These are phyloP conservation scores for Myotis davidii DNA, from an alignment of 2,113 vertebrate species.

Conservation along the genomic window DNA sequence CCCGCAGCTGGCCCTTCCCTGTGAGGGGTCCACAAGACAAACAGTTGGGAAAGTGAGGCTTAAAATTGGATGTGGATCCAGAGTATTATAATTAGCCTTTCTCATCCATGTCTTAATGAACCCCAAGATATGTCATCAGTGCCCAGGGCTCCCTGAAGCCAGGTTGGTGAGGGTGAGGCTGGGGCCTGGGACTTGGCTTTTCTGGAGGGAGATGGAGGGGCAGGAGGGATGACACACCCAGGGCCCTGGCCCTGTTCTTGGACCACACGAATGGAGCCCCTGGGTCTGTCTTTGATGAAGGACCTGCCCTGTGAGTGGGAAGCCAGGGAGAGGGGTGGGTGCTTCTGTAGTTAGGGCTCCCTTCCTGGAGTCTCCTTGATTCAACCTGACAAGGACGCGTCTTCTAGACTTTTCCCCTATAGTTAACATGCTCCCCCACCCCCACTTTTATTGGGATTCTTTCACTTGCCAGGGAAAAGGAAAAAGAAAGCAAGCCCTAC, in stretches of 20 bases:
- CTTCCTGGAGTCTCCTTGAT: background rate
- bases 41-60: background rate
- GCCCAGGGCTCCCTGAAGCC: background rate
- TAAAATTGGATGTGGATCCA: background rate
- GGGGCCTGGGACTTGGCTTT: background rate
- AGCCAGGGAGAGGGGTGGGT: background rate
- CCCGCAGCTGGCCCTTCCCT: rapidly evolving
- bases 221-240: no score
- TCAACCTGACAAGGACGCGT: background rate
- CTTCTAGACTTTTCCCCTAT: background rate
- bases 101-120: background rate
- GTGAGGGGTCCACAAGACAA: background rate
- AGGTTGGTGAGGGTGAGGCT: background rate
- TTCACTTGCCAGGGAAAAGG: slow-evolving; percentile 54
- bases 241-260: background rate
- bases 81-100: background rate
- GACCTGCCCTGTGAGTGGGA: background rate
- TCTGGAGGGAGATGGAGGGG: background rate
- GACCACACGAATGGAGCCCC: background rate
- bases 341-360: background rate
- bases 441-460: slow-evolving; percentile 60
- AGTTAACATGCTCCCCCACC: background rate
- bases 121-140: rapidly evolving
- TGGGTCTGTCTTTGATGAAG: background rate
- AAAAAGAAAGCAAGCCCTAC: slow-evolving; percentile 48